These are phyloP conservation scores for Mactromeris polynyma DNA, from an alignment of 2,888 invertebrate genomes.

Conservation along the genomic window DNA sequence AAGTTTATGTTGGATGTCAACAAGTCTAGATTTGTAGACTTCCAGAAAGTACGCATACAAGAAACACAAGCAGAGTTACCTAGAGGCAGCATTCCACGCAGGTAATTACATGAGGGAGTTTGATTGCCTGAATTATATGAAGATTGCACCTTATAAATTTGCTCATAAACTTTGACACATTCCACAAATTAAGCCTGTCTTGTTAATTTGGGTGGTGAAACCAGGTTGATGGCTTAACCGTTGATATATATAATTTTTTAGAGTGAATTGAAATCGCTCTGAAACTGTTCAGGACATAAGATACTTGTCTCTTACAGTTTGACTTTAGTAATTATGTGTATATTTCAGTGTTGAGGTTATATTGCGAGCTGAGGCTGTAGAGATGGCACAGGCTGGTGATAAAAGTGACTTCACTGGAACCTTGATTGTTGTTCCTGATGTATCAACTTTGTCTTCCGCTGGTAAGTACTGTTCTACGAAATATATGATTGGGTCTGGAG, in stretches of 20 bases:
- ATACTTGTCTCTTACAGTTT: not conserved
- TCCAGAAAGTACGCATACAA: slow-evolving; percentile 98
- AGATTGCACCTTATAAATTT: no score
- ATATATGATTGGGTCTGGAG: no score
- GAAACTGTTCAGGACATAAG: no score
- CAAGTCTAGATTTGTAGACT: slow-evolving; percentile 98
- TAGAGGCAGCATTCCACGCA: slow-evolving; percentile 97
- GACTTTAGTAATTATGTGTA: not conserved
- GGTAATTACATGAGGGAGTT: slow-evolving; percentile 87
- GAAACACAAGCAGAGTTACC: slow-evolving; percentile 99
- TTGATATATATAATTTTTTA: no score
- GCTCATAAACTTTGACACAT: no score
- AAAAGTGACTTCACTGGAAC: slow-evolving; percentile 97
- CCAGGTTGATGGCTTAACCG: no score
- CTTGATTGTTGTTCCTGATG: slow-evolving; percentile 98
- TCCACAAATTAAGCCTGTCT: no score
- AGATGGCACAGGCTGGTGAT: slow-evolving; percentile 96
- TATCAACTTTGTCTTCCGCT: slow-evolving; percentile 94
- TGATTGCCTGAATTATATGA: no score
- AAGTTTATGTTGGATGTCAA: slow-evolving; percentile 97
- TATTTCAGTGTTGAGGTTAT: slow-evolving; percentile 93
- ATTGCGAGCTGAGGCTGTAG: slow-evolving; percentile 97
- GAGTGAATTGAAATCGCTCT: no score
- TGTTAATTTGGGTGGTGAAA: no score
- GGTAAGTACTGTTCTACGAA: no score